Conservation (phyloP, 2,888 invertebrate genomes). For the Lithophane leautieri region DNA sequence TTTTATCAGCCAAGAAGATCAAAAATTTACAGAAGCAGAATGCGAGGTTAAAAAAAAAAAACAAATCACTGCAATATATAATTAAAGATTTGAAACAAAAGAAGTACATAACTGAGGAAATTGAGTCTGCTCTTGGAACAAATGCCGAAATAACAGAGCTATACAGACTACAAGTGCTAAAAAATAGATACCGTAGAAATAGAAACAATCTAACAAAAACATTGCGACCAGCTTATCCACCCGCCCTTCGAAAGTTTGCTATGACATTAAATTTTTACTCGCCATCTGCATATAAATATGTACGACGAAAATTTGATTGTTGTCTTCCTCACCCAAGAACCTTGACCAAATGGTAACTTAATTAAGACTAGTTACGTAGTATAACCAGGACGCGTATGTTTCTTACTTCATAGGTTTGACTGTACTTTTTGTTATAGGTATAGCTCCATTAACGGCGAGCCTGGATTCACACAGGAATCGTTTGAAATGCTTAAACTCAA, state of each 20-base stretch:
- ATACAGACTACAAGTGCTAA: too few species aligned
- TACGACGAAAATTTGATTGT: neutral
- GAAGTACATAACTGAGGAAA: neutral
- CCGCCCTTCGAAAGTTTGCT: too few species aligned
- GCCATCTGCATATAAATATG: too few species aligned
- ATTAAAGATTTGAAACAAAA: neutral
- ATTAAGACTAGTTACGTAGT: neutral
- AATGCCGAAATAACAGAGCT: neutral
- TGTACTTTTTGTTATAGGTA: too few species aligned
- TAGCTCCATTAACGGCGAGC: too few species aligned
- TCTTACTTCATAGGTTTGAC: too few species aligned
- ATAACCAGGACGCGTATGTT: neutral
- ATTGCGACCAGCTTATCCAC: too few species aligned
- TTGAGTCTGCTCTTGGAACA: constrained; percentile 1
- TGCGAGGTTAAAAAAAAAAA: neutral
- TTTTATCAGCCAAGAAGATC: neutral
- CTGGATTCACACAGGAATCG: too few species aligned
- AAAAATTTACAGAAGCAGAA: neutral
- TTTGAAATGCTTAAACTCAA: too few species aligned
- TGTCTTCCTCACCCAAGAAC: constrained; percentile 3
- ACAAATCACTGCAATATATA: neutral
- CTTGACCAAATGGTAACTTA: neutral
- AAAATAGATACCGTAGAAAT: too few species aligned
- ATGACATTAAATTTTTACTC: too few species aligned
- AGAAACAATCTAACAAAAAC: too few species aligned